Evolutionary conservation across 2,797 vertebrate genomes (phyloP).

Genomic region (Mallotus villosus): DNA sequence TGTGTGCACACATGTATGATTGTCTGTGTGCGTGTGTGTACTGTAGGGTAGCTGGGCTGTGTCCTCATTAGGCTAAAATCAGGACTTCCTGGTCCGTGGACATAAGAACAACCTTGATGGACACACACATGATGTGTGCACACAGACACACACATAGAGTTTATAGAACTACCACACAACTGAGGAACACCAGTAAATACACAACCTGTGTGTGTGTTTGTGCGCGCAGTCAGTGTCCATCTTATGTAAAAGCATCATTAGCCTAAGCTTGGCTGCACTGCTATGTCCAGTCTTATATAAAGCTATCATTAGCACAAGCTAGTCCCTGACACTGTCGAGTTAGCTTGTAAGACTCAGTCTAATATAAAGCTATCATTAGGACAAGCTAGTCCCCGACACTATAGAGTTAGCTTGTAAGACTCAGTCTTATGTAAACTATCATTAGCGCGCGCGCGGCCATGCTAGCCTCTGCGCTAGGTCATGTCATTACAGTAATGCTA

Average conservation of each 20-base stretch:
- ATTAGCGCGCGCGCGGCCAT: too few relatives aligned
- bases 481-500: too few relatives aligned
- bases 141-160: not conserved
- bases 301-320: not conserved
- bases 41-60: not conserved
- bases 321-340: too few relatives aligned
- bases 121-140: not conserved
- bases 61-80: not conserved
- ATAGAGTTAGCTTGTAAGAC: too few relatives aligned
- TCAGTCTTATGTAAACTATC: too few relatives aligned
- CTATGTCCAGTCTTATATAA: not conserved
- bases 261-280: not conserved
- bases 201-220: slow-evolving; percentile 6
- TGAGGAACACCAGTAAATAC: too few relatives aligned
- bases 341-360: too few relatives aligned
- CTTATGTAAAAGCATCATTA: not conserved
- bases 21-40: slow-evolving; percentile 8
- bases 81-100: not conserved
- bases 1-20: slow-evolving; percentile 6
- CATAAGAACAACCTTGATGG: not conserved
- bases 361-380: too few relatives aligned
- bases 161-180: too few relatives aligned
- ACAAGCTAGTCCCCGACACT: too few relatives aligned
- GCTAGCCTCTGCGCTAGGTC: too few relatives aligned
- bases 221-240: slow-evolving; percentile 2